Evolutionary conservation across 2,797 vertebrate species (phyloP).

Genomic region (Salarias fasciatus): DNA sequence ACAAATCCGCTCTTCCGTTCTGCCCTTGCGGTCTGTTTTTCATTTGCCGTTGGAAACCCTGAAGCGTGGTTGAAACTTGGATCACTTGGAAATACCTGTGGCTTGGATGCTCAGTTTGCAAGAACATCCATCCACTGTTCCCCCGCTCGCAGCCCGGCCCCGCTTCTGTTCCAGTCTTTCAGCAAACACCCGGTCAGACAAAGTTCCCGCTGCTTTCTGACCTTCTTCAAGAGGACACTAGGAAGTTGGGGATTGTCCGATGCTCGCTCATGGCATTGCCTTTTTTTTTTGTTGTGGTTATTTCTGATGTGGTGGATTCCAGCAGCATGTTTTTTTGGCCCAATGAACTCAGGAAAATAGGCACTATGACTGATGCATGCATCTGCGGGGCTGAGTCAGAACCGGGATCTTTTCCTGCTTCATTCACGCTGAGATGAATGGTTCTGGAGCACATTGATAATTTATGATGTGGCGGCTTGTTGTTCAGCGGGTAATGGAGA

Average conservation of each 20-base stretch:
- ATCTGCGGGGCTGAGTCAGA: constrained; percentile 34
- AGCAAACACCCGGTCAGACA: constrained; percentile 33
- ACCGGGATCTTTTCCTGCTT: constrained; percentile 31
- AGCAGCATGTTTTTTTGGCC: constrained; percentile 30
- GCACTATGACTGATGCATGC: constrained; percentile 25
- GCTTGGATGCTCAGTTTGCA: constrained; percentile 68
- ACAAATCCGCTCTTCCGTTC: constrained; percentile 69
- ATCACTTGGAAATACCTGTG: constrained; percentile 75
- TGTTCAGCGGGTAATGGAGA: constrained; percentile 1
- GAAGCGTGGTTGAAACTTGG: constrained; percentile 65
- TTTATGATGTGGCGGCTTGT: constrained; percentile 18
- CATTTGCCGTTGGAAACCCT: constrained; percentile 70
- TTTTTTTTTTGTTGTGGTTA: constrained; percentile 56
- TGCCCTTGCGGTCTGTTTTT: constrained; percentile 68
- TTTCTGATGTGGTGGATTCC: constrained; percentile 27
- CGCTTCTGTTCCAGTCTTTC: constrained; percentile 22
- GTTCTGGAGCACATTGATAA: constrained; percentile 7
- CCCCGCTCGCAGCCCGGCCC: constrained; percentile 25
- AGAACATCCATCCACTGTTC: constrained; percentile 59
- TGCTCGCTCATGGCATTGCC: constrained; percentile 31
- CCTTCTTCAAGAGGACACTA: constrained; percentile 20
- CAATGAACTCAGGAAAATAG: constrained; percentile 59
- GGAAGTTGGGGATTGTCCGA: constrained; percentile 11
- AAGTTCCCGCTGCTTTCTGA: constrained; percentile 26
- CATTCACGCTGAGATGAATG: constrained; percentile 20